A percentile compares a stretch with the other conserved stretches of the same genome.
These are phyloP conservation scores for Choristoneura fumiferana DNA, from an alignment of 1,140 invertebrate genomes.

Conservation along the genomic window DNA sequence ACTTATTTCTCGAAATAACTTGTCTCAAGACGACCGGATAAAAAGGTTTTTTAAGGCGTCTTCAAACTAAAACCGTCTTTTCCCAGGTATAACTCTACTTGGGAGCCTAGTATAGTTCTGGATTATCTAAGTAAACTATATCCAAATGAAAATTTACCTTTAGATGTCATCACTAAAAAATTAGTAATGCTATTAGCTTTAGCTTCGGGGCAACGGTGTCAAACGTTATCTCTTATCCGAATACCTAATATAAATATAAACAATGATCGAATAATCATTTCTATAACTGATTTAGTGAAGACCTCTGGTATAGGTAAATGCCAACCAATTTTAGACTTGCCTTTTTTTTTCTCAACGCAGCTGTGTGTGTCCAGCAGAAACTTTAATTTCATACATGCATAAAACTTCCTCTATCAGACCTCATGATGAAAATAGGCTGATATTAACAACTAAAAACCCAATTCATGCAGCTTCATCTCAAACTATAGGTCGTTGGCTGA, in stretches of 20 bases:
- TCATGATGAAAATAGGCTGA: not conserved
- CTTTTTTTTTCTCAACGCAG: not conserved
- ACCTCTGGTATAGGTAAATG: not conserved
- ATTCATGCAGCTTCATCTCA: not conserved
- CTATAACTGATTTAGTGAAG: not conserved
- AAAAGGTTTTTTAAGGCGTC: slow-evolving; percentile 7
- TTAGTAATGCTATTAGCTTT: not conserved
- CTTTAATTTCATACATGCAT: not conserved
- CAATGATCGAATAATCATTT: not conserved
- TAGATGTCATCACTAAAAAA: not conserved
- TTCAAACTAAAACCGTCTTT: not conserved
- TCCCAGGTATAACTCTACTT: not conserved
- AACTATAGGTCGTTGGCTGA: not conserved
- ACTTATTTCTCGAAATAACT: not conserved
- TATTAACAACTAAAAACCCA: not conserved
- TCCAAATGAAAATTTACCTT: not conserved
- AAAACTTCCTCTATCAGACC: not conserved
- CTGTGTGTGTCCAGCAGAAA: not conserved
- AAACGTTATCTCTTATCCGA: not conserved
- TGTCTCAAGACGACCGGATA: not conserved
- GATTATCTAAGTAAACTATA: not conserved
- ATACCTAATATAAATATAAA: not conserved
- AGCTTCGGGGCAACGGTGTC: not conserved
- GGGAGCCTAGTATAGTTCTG: not conserved
- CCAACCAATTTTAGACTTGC: not conserved